Evolutionary conservation across 1,140 invertebrate genomes (phyloP).

Genomic region (Leptoteleia sp.): DNA sequence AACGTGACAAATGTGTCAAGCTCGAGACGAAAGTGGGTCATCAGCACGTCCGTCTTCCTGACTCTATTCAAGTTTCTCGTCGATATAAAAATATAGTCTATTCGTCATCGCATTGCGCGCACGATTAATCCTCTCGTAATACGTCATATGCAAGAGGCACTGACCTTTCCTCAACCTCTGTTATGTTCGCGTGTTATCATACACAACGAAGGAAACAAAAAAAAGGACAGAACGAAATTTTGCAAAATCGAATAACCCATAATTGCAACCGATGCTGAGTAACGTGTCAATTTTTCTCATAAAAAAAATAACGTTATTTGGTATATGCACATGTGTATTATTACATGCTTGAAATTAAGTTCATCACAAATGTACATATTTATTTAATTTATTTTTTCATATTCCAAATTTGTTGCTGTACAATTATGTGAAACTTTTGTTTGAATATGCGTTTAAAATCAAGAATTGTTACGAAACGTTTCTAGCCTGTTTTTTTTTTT

Average conservation of each 20-base stretch:
- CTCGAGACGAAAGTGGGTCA: conserved; percentile 35
- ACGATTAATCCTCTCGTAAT: conserved; percentile 50
- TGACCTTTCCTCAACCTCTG: conserved; percentile 71
- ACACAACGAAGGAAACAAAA: neutral
- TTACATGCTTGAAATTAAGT: too few relatives aligned
- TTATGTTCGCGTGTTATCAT: conserved; percentile 52
- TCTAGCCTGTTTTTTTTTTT: too few relatives aligned
- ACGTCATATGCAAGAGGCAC: conserved; percentile 69
- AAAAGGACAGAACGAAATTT: neutral
- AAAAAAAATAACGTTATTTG: too few relatives aligned
- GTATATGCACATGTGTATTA: too few relatives aligned
- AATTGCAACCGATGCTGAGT: too few relatives aligned
- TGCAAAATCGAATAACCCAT: conserved; percentile 5
- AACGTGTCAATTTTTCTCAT: neutral
- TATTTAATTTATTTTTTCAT: too few relatives aligned
- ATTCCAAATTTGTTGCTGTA: too few relatives aligned
- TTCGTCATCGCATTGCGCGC: conserved; percentile 57
- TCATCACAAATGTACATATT: too few relatives aligned
- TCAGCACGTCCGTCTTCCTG: conserved; percentile 26
- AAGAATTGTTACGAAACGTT: too few relatives aligned
- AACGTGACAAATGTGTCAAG: conserved; percentile 54
- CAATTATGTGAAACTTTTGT: too few relatives aligned
- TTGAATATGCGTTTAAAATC: too few relatives aligned
- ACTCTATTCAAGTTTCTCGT: conserved; percentile 48
- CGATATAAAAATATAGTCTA: conserved; percentile 52